Conservation (phyloP, 2,888 invertebrate genomes). For the Endotricha flammealis region DNA sequence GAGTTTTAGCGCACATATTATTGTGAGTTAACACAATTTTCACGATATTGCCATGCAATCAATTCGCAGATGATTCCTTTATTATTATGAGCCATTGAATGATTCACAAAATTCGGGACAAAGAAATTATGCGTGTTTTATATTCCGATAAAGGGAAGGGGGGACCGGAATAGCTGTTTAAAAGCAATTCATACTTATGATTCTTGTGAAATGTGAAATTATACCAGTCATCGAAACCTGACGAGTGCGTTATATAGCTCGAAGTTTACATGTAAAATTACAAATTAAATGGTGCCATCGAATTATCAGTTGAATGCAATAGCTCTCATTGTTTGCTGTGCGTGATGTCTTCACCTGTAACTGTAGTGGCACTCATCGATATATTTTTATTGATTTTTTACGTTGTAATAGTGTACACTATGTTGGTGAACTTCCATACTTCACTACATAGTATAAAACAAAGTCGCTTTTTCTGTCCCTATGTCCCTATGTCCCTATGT, state of each 20-base stretch:
- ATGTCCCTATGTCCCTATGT: too few relatives aligned
- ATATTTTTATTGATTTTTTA: too few relatives aligned
- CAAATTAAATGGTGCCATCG: background rate
- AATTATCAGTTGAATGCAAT: too few relatives aligned
- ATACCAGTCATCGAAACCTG: constrained; percentile 17
- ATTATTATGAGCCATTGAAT: constrained; percentile 21
- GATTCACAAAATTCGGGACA: constrained; percentile 23
- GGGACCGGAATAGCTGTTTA: constrained; percentile 17
- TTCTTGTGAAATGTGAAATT: constrained; percentile 14
- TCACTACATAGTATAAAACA: too few relatives aligned
- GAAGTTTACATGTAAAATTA: constrained; percentile 12
- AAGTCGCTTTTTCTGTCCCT: too few relatives aligned
- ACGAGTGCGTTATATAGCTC: constrained; percentile 16
- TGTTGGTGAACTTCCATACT: too few relatives aligned
- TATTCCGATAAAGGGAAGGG: constrained; percentile 15
- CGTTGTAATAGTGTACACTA: too few relatives aligned
- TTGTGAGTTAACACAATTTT: constrained; percentile 16
- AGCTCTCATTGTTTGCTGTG: too few relatives aligned
- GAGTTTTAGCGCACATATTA: constrained; percentile 11
- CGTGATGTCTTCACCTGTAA: too few relatives aligned
- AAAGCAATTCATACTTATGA: constrained; percentile 18
- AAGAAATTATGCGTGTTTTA: constrained; percentile 25
- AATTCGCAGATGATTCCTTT: constrained; percentile 24
- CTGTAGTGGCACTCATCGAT: too few relatives aligned
- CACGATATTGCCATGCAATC: constrained; percentile 18